Evolutionary conservation across 2,797 vertebrate species (phyloP).

Genomic region (Gymnoscopelus braueri): DNA sequence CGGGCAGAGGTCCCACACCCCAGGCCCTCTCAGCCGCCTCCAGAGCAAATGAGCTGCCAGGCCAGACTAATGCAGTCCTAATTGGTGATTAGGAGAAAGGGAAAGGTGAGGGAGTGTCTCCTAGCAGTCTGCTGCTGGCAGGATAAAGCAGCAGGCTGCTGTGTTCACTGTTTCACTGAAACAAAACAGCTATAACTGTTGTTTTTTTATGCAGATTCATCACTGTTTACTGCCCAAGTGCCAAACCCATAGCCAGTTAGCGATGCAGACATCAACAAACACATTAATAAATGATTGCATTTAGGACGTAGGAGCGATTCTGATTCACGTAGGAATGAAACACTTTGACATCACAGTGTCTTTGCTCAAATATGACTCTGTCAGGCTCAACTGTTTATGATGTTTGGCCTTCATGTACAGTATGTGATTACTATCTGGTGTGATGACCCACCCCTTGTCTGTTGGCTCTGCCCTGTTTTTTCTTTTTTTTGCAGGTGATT

Average conservation of each 20-base stretch:
- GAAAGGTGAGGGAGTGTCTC: slow-evolving; percentile 90
- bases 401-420: no score
- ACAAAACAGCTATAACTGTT: slow-evolving; percentile 44
- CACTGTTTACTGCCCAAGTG: slow-evolving; percentile 33
- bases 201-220: slow-evolving; percentile 49
- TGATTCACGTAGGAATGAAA: neutral
- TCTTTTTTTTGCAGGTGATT: no score
- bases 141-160: slow-evolving; percentile 60
- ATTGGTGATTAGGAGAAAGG: slow-evolving; percentile 95
- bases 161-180: slow-evolving; percentile 45
- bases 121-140: slow-evolving; percentile 78
- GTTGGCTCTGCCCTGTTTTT: no score
- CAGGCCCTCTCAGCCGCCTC: slow-evolving; percentile 85
- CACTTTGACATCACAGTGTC: no score
- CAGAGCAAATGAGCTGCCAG: slow-evolving; percentile 95
- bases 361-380: no score
- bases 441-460: no score
- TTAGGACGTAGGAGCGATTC: neutral
- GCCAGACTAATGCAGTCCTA: slow-evolving; percentile 97
- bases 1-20: slow-evolving; percentile 88
- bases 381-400: no score
- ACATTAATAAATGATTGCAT: slow-evolving; percentile 17
- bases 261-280: slow-evolving; percentile 18
- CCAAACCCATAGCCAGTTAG: slow-evolving; percentile 15
- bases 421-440: no score